phyloP scores from a whole-genome alignment of 1,140 invertebrate species.

The Heliconius hermathena region DNA sequence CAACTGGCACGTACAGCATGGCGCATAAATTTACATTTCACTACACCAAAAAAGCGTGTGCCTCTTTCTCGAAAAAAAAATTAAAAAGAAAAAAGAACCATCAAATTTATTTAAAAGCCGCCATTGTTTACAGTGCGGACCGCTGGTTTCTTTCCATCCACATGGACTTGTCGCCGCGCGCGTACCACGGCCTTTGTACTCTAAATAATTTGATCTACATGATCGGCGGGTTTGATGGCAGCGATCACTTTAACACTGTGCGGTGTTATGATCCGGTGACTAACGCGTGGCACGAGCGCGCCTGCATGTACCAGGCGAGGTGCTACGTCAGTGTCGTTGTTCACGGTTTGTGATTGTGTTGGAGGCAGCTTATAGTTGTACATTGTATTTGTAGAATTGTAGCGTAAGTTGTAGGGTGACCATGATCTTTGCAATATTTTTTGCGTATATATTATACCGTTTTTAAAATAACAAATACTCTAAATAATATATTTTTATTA shows the following conservation, averaged over 20 bases:
- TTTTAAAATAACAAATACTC: too few relatives aligned
- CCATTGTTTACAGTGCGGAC: conserved; percentile 78
- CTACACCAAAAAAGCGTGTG: neutral
- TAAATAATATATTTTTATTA: too few relatives aligned
- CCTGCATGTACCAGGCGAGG: conserved; percentile 88
- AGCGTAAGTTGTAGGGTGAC: neutral
- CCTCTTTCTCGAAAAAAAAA: neutral
- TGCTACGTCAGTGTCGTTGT: conserved; percentile 90
- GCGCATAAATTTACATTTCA: neutral
- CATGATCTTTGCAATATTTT: neutral
- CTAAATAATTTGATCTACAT: conserved; percentile 88
- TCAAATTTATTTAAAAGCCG: conserved; percentile 15
- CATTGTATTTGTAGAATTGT: neutral
- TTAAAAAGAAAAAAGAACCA: neutral
- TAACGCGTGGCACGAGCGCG: conserved; percentile 85
- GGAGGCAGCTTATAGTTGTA: neutral
- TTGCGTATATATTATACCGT: too few relatives aligned
- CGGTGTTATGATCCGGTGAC: conserved; percentile 85
- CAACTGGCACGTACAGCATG: too few relatives aligned
- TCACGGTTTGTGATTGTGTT: conserved; percentile 75
- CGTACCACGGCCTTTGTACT: conserved; percentile 89
- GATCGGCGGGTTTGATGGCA: conserved; percentile 89
- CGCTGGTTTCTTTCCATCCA: conserved; percentile 85
- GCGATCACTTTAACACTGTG: conserved; percentile 87
- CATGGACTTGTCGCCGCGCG: conserved; percentile 84